Conservation (phyloP, 2,113 vertebrate species). For the Pipra filicauda region DNA sequence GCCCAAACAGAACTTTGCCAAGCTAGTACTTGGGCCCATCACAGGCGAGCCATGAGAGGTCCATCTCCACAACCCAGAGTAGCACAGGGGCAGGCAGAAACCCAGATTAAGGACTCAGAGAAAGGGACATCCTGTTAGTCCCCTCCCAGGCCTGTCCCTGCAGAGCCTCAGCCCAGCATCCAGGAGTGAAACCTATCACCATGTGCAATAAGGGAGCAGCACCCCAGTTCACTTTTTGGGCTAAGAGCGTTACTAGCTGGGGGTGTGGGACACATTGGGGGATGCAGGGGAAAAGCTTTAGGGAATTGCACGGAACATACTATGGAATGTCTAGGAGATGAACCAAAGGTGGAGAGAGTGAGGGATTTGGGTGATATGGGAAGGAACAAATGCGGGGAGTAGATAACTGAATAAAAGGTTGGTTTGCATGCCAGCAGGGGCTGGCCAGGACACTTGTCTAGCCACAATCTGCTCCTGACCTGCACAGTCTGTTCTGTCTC, state of each 20-base stretch:
- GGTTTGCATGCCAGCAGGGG: background rate
- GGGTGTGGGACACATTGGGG: accelerated
- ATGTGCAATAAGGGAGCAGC: accelerated
- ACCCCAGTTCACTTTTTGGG: background rate
- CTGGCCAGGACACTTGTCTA: background rate
- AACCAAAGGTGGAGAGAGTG: background rate
- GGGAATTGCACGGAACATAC: background rate
- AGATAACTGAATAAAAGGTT: background rate
- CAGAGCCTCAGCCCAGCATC: background rate
- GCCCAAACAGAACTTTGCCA: background rate
- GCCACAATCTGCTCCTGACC: background rate
- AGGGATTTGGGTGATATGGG: background rate
- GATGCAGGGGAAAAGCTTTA: background rate
- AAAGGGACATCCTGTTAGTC: background rate
- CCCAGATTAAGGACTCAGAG: background rate
- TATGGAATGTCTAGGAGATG: background rate
- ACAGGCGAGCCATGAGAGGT: background rate
- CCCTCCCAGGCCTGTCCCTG: background rate
- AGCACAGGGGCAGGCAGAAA: background rate
- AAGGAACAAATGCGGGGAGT: background rate
- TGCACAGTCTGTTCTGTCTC: background rate
- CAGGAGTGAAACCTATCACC: background rate
- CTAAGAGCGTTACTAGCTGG: background rate
- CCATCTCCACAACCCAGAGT: background rate
- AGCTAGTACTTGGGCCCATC: accelerated